Percentiles rank a stretch among this genome's conserved stretches.
Conservation (phyloP, 92 coral and sea anemone genomes). For the Paramuricea clavata region DNA sequence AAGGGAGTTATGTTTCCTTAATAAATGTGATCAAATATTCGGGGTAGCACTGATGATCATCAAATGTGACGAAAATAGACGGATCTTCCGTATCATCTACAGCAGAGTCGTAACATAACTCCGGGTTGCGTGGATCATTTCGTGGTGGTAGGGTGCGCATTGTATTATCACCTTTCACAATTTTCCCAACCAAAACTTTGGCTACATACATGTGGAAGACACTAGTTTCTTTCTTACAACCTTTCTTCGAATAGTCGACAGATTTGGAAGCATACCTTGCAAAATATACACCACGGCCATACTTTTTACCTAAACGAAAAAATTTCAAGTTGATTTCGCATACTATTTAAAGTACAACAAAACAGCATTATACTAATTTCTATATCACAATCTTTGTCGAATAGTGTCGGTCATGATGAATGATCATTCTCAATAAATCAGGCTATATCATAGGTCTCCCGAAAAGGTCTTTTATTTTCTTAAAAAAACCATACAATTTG, state of each 20-base stretch:
- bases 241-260: slow-evolving; percentile 24
- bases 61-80: slow-evolving; percentile 61
- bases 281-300: slow-evolving; percentile 85
- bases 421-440: too few relatives aligned
- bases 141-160: slow-evolving; percentile 66
- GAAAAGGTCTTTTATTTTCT: too few relatives aligned
- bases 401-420: too few relatives aligned
- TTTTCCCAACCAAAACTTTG: slow-evolving; percentile 72
- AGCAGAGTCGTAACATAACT: slow-evolving; percentile 69
- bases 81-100: slow-evolving; percentile 62
- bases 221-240: neutral
- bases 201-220: slow-evolving; percentile 73
- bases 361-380: neutral
- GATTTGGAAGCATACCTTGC: slow-evolving; percentile 77
- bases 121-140: slow-evolving; percentile 48
- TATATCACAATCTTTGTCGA: too few relatives aligned
- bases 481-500: too few relatives aligned
- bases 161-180: slow-evolving; percentile 49
- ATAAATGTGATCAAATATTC: slow-evolving; percentile 67
- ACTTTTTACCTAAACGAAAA: slow-evolving; percentile 54
- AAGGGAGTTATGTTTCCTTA: neutral
- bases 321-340: neutral
- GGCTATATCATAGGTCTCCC: too few relatives aligned
- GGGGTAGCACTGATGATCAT: too few relatives aligned
- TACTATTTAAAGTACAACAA: neutral